Evolutionary conservation across 1,140 invertebrate species (phyloP).

Genomic region (Ctenoplectra terminalis): DNA sequence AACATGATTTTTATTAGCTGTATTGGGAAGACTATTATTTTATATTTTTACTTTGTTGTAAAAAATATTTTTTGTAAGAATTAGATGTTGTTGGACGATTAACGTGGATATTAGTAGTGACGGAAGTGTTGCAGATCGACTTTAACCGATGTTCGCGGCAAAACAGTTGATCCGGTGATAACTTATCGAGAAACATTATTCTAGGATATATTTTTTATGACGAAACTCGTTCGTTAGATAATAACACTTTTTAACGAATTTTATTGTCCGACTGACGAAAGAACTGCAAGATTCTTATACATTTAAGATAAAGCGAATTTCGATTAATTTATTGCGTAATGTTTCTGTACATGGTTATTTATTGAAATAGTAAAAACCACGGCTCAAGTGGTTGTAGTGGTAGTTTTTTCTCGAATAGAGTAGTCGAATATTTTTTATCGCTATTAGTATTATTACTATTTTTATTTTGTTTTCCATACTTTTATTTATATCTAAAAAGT

Average conservation of each 20-base stretch:
- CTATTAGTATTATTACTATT: neutral
- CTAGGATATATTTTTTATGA: neutral
- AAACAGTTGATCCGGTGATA: neutral
- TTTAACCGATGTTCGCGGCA: neutral
- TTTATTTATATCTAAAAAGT: neutral
- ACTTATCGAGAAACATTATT: neutral
- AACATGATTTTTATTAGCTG: neutral
- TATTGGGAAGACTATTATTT: neutral
- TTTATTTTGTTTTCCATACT: neutral
- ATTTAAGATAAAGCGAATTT: neutral
- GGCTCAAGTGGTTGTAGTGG: constrained; percentile 9
- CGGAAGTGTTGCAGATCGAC: neutral
- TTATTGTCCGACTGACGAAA: neutral
- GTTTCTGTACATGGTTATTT: constrained; percentile 24
- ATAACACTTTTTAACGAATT: constrained; percentile 8
- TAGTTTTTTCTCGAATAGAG: neutral
- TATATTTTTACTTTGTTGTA: neutral
- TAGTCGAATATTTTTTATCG: neutral
- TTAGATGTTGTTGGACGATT: neutral
- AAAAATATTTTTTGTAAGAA: neutral
- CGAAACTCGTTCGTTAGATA: neutral
- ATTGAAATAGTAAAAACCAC: neutral
- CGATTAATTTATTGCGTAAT: neutral
- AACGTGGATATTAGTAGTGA: constrained; percentile 4
- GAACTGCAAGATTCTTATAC: neutral